phyloP scores from a whole-genome alignment of 2,113 vertebrate species.

The Eretmochelys imbricata region DNA sequence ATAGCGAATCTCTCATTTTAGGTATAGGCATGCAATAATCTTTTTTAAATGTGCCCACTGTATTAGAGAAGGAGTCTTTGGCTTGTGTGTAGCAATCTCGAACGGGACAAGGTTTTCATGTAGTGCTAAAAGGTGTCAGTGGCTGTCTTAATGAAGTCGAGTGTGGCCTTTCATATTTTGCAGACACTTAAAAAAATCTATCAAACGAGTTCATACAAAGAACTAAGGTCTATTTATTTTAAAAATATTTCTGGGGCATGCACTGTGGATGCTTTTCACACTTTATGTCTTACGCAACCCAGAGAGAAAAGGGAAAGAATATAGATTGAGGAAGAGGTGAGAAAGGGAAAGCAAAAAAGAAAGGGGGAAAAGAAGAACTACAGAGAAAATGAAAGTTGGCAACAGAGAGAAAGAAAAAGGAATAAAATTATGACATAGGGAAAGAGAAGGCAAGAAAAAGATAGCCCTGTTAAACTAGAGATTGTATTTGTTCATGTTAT shows the following conservation, averaged over 20 bases:
- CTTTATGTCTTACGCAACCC: not conserved
- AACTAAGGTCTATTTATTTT: not conserved
- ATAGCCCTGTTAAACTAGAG: not conserved
- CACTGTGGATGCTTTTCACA: fast-evolving
- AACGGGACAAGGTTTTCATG: not conserved
- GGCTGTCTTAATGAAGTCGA: not conserved
- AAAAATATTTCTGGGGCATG: not conserved
- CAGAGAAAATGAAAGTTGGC: not conserved
- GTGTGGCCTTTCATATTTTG: not conserved
- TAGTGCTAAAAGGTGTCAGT: not conserved
- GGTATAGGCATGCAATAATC: not conserved
- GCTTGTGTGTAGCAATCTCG: not conserved
- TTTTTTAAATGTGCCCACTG: not conserved
- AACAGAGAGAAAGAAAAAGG: not conserved
- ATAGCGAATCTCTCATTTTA: not conserved
- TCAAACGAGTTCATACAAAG: too few species aligned
- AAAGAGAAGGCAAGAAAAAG: not conserved
- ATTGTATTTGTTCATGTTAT: conserved; percentile 25
- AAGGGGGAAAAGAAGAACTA: not conserved
- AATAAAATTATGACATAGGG: not conserved
- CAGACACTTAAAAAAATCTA: not conserved
- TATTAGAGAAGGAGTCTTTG: not conserved
- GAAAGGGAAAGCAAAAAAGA: not conserved
- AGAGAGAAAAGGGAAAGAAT: fast-evolving
- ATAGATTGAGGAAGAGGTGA: not conserved